Base-by-base conservation (phyloP, 2,113 vertebrate genomes). In the Gyps fulvus region DNA sequence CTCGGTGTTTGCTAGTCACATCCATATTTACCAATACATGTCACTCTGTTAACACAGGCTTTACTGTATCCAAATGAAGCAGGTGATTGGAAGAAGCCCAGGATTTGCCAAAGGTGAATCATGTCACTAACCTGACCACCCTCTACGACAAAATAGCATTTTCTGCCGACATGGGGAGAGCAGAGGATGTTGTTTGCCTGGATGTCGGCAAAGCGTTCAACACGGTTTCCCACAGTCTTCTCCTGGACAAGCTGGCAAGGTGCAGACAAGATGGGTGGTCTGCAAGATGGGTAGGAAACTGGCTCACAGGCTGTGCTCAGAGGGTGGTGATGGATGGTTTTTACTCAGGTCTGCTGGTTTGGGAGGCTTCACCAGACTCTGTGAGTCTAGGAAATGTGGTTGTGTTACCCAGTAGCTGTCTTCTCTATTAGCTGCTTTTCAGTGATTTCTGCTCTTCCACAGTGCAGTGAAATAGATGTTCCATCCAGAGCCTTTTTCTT, bases 141-240 rank as follows among this genome's bases (percentile, higher is more conserved):
- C 54, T 54, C 38, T 45, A 31, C 52, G 11, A 17, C 4, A 17
- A 20, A 71, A 11, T 8, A 17, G 23, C 31, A 2, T 52, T 86
- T 90, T n/a, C 43, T 92, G 22, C 65, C 1, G 0, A 7, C 18
- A 0, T 3, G 22, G 8, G 34, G 45, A 52, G 34, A 57, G 40
- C 59, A 32, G 36, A 6, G 34, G 34, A 2, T 38, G 50, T 7
- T 61, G 40, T 58, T 65, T 71, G 63, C 27, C 26, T 70, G 40
- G 34, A 10, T 57, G 45, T 40, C 13, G 15, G 20, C 74, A 47
- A 32, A 36, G 14, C 3, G 0, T 36, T 34, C 17, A 13, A 5
- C 0, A 0, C 5, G 13, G 4, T 38, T 84, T 61, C 50, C 45
- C 23, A 7, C 31, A 52, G 12, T 61, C 26, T 61, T 16, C 20